Evolutionary conservation across 2,888 invertebrate genomes (phyloP).

Genomic region (Scelioninae gen. 1): DNA sequence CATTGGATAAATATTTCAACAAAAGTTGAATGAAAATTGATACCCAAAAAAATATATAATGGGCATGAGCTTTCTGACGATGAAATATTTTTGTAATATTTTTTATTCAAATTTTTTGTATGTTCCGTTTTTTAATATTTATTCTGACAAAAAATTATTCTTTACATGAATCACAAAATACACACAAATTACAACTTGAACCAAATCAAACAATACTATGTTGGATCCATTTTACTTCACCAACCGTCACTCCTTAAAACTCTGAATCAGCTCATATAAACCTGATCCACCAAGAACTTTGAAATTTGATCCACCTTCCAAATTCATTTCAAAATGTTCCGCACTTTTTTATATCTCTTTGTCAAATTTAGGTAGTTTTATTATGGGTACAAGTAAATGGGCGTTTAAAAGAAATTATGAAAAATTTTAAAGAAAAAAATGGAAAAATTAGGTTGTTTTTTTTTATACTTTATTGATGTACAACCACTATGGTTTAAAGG

Average conservation of each 20-base stretch:
- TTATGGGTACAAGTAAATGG: not conserved
- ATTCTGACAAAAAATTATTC: no score
- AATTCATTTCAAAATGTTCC: slow-evolving; percentile 37
- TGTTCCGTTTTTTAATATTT: no score
- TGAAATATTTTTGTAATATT: no score
- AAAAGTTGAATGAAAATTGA: no score
- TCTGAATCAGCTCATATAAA: slow-evolving; percentile 34
- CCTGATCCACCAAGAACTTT: slow-evolving; percentile 50
- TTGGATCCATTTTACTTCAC: not conserved
- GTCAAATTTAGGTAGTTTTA: not conserved
- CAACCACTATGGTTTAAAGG: no score
- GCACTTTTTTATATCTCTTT: not conserved
- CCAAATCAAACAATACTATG: not conserved
- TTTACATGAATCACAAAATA: not conserved
- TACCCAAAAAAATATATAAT: no score
- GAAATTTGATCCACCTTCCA: slow-evolving; percentile 52
- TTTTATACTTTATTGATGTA: no score
- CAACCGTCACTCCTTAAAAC: slow-evolving; percentile 12
- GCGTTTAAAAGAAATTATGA: not conserved
- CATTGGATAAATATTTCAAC: no score
- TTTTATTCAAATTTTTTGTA: no score
- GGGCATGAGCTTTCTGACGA: no score
- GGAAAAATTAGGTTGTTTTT: no score
- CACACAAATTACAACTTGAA: not conserved
- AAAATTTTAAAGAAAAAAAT: not conserved